These are phyloP conservation scores for Malthinus seriepunctatus DNA, from an alignment of 2,888 invertebrate genomes.

Conservation along the genomic window DNA sequence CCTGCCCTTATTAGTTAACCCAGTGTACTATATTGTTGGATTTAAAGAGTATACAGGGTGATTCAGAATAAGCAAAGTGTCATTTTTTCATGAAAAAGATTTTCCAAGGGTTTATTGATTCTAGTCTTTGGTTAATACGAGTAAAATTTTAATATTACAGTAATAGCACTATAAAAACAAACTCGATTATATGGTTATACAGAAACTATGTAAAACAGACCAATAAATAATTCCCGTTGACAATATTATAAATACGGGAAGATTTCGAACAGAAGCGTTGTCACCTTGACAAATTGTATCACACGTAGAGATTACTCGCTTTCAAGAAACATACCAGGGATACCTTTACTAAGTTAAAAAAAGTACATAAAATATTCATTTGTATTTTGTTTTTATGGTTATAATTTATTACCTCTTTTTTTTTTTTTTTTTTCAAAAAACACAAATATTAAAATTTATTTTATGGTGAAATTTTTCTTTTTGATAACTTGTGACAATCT, in stretches of 20 bases:
- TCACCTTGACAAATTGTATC: constrained; percentile 53
- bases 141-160: constrained; percentile 8
- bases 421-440: neutral
- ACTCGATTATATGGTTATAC: too few relatives aligned
- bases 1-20: too few relatives aligned
- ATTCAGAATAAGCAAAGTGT: too few relatives aligned
- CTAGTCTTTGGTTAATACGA: neutral
- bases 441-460: too few relatives aligned
- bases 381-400: constrained; percentile 18
- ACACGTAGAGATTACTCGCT: constrained; percentile 35
- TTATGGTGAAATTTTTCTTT: too few relatives aligned
- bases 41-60: too few relatives aligned
- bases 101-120: too few relatives aligned
- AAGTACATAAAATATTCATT: constrained; percentile 21
- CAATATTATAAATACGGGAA: constrained; percentile 46
- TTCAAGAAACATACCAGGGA: constrained; percentile 15
- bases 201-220: constrained; percentile 43
- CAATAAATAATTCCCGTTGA: constrained; percentile 45
- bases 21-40: too few relatives aligned
- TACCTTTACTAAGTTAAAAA: constrained; percentile 2
- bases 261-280: constrained; percentile 52
- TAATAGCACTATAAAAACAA: constrained; percentile 30
- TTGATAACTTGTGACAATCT: too few relatives aligned
- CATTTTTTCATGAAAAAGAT: too few relatives aligned
- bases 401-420: constrained; percentile 19